Conservation (phyloP, 2,113 vertebrate species). For the Plotosus lineatus region DNA sequence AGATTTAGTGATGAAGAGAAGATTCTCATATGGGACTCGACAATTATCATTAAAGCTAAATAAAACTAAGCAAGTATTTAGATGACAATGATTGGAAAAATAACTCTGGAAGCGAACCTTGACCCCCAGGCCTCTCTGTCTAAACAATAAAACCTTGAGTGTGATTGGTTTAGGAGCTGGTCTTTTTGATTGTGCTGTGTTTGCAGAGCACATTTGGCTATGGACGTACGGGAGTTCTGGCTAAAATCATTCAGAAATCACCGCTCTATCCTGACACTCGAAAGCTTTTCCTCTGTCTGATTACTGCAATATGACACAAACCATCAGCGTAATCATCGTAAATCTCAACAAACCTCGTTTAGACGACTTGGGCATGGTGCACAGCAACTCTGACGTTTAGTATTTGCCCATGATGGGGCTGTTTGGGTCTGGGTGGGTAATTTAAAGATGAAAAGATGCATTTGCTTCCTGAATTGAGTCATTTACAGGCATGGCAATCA, state of each 20-base stretch:
- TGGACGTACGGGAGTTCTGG: conserved; percentile 68
- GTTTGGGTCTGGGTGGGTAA: conserved; percentile 2
- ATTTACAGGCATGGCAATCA: background rate
- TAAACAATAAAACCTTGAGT: conserved; percentile 47
- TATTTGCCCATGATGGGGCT: conserved; percentile 3
- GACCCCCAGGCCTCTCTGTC: conserved; percentile 39
- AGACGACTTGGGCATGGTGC: conserved; percentile 38
- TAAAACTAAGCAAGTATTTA: conserved; percentile 26
- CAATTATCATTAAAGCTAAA: conserved; percentile 26
- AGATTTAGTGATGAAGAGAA: background rate
- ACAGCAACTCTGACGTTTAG: conserved; percentile 30
- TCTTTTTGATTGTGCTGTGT: conserved; percentile 67
- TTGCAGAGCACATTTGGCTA: conserved; percentile 61
- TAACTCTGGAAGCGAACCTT: conserved; percentile 29
- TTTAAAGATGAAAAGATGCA: conserved; percentile 20
- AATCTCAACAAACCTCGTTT: conserved; percentile 57
- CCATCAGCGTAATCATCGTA: conserved; percentile 50
- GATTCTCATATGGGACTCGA: background rate
- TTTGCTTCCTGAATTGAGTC: background rate
- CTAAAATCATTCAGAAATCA: conserved; percentile 68
- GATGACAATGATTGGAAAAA: conserved; percentile 29
- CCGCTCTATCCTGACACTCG: conserved; percentile 64
- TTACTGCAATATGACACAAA: conserved; percentile 61
- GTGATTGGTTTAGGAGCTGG: conserved; percentile 48
- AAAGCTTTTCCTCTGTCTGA: conserved; percentile 63